A percentile compares a stretch with the other conserved stretches of the same genome.
Evolutionary conservation across 2,113 vertebrate genomes (phyloP).

Genomic region (Setophaga coronata): DNA sequence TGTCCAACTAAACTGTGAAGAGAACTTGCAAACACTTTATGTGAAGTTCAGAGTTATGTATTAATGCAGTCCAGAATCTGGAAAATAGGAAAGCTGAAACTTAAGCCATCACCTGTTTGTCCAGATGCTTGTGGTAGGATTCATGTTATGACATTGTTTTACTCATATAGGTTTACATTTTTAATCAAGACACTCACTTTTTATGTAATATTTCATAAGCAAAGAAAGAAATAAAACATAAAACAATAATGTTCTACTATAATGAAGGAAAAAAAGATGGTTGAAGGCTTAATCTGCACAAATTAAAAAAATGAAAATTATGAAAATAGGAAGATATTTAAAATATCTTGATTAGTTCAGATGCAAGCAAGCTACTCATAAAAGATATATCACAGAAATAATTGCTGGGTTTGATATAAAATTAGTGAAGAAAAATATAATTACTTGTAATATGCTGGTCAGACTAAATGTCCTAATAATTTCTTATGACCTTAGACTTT

Average conservation of each 20-base stretch:
- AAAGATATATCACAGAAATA: background rate
- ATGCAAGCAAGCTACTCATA: background rate
- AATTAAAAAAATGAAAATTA: background rate
- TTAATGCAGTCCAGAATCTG: background rate
- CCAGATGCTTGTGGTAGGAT: rapidly evolving
- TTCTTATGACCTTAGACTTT: background rate
- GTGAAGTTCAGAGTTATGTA: background rate
- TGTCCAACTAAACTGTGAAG: background rate
- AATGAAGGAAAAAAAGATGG: background rate
- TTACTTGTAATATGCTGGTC: background rate
- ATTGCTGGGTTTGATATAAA: background rate
- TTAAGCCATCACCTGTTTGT: background rate
- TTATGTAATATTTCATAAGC: background rate
- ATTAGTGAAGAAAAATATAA: background rate
- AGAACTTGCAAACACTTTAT: background rate
- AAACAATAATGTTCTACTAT: background rate
- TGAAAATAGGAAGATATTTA: background rate
- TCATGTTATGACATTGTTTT: background rate
- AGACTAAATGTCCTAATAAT: background rate
- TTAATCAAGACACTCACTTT: background rate
- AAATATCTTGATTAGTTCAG: background rate
- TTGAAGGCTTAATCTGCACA: background rate
- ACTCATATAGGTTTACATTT: background rate
- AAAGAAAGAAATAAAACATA: background rate
- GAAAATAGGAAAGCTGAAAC: background rate